Conservation (phyloP, 2,113 vertebrate genomes). For the Nothocercus julius region DNA sequence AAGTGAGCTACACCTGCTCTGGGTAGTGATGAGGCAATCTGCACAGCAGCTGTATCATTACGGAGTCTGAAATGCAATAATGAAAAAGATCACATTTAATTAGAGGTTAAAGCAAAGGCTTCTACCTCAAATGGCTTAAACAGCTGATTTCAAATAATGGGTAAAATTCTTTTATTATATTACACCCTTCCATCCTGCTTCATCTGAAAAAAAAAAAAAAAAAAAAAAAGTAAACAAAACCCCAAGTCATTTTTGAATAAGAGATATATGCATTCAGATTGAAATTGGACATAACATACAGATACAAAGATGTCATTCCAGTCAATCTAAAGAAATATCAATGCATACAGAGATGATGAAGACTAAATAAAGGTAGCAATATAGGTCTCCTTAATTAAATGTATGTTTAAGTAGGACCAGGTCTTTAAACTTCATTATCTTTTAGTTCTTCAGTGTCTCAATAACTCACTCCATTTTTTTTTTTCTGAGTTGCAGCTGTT, state of each 20-base stretch:
- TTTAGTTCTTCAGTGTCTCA: not conserved
- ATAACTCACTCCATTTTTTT: not conserved
- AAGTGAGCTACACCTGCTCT: not conserved
- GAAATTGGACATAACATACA: not conserved
- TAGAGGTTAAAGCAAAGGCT: not conserved
- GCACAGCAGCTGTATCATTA: rapidly evolving
- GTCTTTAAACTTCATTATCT: not conserved
- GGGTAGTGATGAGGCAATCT: not conserved
- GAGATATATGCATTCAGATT: not conserved
- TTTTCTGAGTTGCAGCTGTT: not conserved
- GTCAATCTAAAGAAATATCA: not conserved
- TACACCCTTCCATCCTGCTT: not conserved
- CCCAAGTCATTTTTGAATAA: not conserved
- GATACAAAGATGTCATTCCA: not conserved
- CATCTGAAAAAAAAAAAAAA: not conserved
- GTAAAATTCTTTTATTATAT: not conserved
- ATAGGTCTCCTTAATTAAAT: not conserved
- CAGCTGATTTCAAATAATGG: not conserved
- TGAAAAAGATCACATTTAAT: not conserved
- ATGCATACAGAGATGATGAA: not conserved
- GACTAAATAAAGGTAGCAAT: not conserved
- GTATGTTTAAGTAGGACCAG: not conserved
- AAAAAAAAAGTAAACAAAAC: not conserved
- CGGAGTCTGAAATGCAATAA: not conserved
- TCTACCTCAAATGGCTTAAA: not conserved